These are phyloP conservation scores for Vimba vimba DNA, from an alignment of 2,113 vertebrate genomes.

Conservation along the genomic window DNA sequence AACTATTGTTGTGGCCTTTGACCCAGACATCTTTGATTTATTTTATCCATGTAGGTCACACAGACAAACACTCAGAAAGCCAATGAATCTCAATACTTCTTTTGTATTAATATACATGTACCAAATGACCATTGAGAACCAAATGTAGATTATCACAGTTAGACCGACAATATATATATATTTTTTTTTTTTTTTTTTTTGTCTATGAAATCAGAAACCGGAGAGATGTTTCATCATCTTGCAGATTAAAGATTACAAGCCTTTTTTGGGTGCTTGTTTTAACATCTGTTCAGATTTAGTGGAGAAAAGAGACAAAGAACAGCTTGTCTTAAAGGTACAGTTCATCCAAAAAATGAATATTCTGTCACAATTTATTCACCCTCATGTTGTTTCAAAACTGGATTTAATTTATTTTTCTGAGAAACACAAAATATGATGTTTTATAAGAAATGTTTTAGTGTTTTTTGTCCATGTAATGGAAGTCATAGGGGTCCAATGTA, in stretches of 20 bases:
- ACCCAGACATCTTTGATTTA: slow-evolving; percentile 2
- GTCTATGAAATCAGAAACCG: neutral
- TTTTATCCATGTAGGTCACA: slow-evolving; percentile 6
- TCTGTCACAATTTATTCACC: neutral
- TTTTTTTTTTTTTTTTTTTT: too few species aligned
- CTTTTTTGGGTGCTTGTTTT: neutral
- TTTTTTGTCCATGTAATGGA: neutral
- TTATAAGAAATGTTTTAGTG: neutral
- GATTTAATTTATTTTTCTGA: too few species aligned
- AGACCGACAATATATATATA: neutral
- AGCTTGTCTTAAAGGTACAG: neutral
- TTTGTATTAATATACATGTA: neutral
- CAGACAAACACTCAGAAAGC: neutral
- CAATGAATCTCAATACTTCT: neutral
- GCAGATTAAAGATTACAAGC: slow-evolving; percentile 30
- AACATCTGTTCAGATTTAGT: neutral
- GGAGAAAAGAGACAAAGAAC: neutral
- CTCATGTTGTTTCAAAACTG: neutral
- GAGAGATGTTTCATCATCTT: neutral
- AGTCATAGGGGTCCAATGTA: neutral
- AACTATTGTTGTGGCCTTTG: neutral
- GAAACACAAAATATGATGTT: neutral
- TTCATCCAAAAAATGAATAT: neutral
- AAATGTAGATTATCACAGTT: neutral
- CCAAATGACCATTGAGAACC: neutral